Evolutionary conservation across 2,888 invertebrate genomes (phyloP).

Genomic region (Agelastica alni): DNA sequence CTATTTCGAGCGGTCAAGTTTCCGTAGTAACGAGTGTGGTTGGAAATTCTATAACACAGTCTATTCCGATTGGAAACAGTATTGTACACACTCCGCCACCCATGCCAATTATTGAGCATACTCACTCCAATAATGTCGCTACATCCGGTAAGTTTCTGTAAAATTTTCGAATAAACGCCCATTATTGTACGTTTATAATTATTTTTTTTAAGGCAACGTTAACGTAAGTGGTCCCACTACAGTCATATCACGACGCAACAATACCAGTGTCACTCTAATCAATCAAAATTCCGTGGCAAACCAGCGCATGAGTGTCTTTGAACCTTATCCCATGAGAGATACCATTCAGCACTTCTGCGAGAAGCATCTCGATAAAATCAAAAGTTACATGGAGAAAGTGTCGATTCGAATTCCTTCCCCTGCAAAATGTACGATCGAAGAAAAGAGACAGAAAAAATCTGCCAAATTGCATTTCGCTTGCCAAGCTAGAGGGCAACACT

Average conservation of each 20-base stretch:
- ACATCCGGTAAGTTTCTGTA: conserved; percentile 40
- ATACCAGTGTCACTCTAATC: conserved; percentile 78
- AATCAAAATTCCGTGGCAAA: conserved; percentile 54
- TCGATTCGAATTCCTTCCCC: conserved; percentile 85
- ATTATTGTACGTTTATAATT: neutral
- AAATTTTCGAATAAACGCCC: conserved; percentile 6
- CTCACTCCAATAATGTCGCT: conserved; percentile 29
- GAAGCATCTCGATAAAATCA: conserved; percentile 90
- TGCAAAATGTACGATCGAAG: conserved; percentile 91
- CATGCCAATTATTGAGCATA: conserved; percentile 32
- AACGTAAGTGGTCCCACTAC: conserved; percentile 67
- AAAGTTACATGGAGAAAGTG: conserved; percentile 87
- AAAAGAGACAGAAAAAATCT: conserved; percentile 82
- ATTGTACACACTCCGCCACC: conserved; percentile 35
- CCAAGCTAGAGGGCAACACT: conserved; percentile 81
- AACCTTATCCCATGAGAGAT: conserved; percentile 89
- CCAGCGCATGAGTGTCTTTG: conserved; percentile 80
- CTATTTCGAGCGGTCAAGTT: conserved; percentile 52
- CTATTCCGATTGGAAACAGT: conserved; percentile 50
- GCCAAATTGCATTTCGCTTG: conserved; percentile 89
- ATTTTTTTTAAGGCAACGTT: conserved; percentile 50
- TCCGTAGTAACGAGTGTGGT: conserved; percentile 50
- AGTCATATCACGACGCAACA: conserved; percentile 64
- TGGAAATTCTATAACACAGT: conserved; percentile 49
- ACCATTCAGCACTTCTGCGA: conserved; percentile 95